Evolutionary conservation across 2,888 invertebrate species (phyloP).

Genomic region (Eristalis arbustorum): DNA sequence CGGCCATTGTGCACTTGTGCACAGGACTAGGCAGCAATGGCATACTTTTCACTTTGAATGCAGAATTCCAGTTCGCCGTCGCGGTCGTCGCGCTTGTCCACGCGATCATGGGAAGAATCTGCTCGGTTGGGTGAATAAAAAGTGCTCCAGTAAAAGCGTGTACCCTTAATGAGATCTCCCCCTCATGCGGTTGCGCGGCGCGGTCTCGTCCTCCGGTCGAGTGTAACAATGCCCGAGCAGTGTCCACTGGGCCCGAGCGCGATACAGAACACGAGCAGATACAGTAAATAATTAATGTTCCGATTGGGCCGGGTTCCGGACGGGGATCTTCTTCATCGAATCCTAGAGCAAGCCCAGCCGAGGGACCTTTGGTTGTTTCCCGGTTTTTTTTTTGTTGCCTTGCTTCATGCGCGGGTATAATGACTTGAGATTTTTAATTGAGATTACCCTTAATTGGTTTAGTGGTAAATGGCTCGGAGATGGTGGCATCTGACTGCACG

Average conservation of each 20-base stretch:
- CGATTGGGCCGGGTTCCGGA: constrained; percentile 36
- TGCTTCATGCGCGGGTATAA: constrained; percentile 31
- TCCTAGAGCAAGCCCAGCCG: constrained; percentile 23
- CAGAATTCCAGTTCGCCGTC: constrained; percentile 25
- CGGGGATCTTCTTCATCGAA: constrained; percentile 64
- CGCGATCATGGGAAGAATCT: constrained; percentile 58
- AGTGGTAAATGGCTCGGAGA: constrained; percentile 59
- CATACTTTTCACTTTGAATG: constrained; percentile 58
- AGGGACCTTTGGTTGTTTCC: background rate
- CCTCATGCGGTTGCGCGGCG: constrained; percentile 1
- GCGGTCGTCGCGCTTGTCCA: background rate
- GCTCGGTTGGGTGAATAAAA: background rate
- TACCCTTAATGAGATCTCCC: constrained; percentile 58
- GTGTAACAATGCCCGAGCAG: constrained; percentile 41
- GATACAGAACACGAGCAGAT: constrained; percentile 32
- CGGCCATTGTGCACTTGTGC: constrained; percentile 37
- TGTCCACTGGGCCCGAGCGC: background rate
- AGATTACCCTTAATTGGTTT: constrained; percentile 70
- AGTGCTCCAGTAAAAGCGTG: constrained; percentile 50
- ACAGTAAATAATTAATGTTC: constrained; percentile 66
- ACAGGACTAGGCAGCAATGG: constrained; percentile 25
- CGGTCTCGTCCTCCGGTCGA: background rate
- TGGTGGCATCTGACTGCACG: constrained; percentile 57
- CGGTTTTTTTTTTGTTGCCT: background rate
- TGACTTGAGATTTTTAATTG: constrained; percentile 69